Percentiles rank a stretch among this genome's conserved stretches.
These are phyloP conservation scores for Bubo bubo DNA, from an alignment of 2,113 vertebrate genomes.

Conservation along the genomic window DNA sequence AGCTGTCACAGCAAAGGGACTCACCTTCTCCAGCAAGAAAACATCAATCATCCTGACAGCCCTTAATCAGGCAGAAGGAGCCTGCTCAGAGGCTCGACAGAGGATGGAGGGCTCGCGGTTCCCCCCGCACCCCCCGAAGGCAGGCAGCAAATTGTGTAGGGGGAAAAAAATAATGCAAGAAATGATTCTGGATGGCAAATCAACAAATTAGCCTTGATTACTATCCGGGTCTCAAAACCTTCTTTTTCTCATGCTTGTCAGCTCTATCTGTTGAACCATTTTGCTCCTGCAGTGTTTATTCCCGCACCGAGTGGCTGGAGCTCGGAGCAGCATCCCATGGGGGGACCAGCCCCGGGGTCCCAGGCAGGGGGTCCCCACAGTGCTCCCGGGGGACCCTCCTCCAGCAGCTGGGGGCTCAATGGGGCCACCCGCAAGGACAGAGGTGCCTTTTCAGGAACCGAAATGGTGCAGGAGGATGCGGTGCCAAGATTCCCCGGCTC, in stretches of 20 bases:
- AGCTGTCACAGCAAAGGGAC: constrained; percentile 50
- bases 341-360: not conserved
- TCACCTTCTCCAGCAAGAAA: constrained; percentile 35
- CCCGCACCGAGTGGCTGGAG: accelerated
- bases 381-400: not conserved
- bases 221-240: not conserved
- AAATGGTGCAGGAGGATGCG: not conserved
- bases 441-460: not conserved
- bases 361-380: accelerated
- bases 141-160: not conserved
- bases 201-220: constrained; percentile 58
- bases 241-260: not conserved
- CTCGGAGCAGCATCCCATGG: accelerated
- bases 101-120: not conserved
- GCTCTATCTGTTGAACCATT: accelerated
- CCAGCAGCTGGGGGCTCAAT: not conserved
- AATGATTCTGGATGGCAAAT: constrained; percentile 56
- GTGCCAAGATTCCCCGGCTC: accelerated
- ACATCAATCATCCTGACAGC: constrained; percentile 67
- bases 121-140: not conserved
- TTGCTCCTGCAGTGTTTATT: not conserved
- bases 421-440: accelerated
- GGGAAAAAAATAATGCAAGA: not conserved
- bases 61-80: constrained; percentile 64
- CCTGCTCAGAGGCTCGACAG: not conserved